Evolutionary conservation across 2,113 vertebrate genomes (phyloP), one percentile per base, ranked within the genome.

Genomic region (Lonchura striata): DNA sequence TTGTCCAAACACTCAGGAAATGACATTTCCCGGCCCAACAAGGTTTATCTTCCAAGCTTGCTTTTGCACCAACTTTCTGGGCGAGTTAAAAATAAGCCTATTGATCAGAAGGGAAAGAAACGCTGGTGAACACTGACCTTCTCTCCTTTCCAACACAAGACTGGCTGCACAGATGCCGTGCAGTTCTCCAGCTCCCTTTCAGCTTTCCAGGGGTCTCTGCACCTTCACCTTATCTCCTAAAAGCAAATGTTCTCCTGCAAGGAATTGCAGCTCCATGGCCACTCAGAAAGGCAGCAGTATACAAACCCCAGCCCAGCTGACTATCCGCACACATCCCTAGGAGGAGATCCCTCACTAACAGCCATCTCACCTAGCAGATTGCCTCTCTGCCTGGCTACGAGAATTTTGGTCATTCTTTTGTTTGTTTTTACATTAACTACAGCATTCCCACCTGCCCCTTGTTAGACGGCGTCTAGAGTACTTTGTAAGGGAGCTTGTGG

Each of bases 371-470:
- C 74, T 54, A 33, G 12, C 39, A 35, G 23, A 25, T 1, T 30
- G 47, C 52, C 47, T 53, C 2, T 0, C 7, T 3, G 0, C 81
- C 59, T 28, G 25, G 42, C 54, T 54, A 41, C 0, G 0, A 85
- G n/a, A 25, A 19, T 30, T 57, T 28, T 46, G 5, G 15, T 27
- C 10, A 39, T 39, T n/a, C n/a, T 7, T 4, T 49, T 39, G 37
- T 19, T 7, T 3, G 4, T 13, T 21, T 44, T 25, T 23, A 16
- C 27, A 28, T 13, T 15, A 75, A 82, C 37, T 9, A 25, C 74
- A 41, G 31, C 50, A 11, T 71, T 81, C 33, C 74, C 23, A 66
- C 35, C 33, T 39, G 15, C 2, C 24, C 52, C 14, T 17, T 6
- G 15, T 23, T 6, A 53, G 4, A 8, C 10, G 70, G 59, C 28